Conservation (phyloP, 2,797 vertebrate species). For the Synaphobranchus kaupii region DNA sequence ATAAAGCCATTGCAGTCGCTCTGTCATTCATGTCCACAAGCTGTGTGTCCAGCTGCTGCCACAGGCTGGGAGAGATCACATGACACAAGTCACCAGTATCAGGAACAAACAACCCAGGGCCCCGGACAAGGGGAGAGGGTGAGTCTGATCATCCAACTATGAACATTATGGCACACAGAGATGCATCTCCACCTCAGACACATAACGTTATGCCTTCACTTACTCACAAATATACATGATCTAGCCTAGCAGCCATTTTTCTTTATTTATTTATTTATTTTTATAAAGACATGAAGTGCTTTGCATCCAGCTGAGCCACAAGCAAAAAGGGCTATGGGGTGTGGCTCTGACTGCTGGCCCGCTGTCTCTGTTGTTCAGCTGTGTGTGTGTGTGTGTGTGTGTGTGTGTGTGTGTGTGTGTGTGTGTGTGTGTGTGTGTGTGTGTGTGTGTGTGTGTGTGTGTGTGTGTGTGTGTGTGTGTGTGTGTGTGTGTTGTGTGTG, state of each 20-base stretch:
- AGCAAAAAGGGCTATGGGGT: neutral
- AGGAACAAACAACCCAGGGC: conserved; percentile 3
- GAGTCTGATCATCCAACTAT: neutral
- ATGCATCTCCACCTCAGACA: neutral
- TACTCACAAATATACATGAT: neutral
- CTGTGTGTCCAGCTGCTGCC: neutral
- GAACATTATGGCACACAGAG: neutral
- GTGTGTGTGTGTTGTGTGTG: too few relatives aligned
- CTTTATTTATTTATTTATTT: too few relatives aligned
- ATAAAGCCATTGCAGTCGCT: neutral
- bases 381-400: too few relatives aligned
- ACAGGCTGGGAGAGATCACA: neutral
- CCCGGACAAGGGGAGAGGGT: neutral
- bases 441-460: too few relatives aligned
- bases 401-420: too few relatives aligned
- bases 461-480: neutral
- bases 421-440: neutral
- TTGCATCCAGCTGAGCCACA: neutral
- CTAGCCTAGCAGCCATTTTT: neutral
- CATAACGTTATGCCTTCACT: too few relatives aligned
- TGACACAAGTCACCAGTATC: conserved; percentile 19
- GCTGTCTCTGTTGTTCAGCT: neutral
- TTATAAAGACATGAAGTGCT: neutral
- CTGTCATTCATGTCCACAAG: neutral
- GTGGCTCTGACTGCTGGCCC: neutral